A percentile compares a stretch with the other conserved stretches of the same genome.
phyloP scores from a whole-genome alignment of 1,140 invertebrate genomes.

The Adoxophyes honmai region DNA sequence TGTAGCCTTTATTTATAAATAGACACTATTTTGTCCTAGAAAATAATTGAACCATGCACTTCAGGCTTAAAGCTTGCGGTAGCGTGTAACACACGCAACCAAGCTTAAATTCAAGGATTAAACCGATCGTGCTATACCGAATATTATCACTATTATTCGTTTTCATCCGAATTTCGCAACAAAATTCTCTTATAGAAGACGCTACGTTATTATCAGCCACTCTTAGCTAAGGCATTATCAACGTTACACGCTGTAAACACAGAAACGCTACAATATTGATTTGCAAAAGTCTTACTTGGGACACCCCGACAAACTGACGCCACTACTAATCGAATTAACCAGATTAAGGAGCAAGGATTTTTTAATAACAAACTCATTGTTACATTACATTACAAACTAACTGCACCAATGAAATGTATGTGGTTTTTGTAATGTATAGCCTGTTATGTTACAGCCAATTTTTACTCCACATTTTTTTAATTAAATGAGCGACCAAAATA shows the following conservation, averaged over 20 bases:
- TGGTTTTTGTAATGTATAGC: no score
- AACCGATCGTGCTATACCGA: not conserved
- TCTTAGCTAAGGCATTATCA: slow-evolving; percentile 6
- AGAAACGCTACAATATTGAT: slow-evolving; percentile 38
- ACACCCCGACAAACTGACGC: slow-evolving; percentile 20
- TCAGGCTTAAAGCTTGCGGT: slow-evolving; percentile 54
- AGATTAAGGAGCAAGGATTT: not conserved
- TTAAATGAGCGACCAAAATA: slow-evolving; percentile 1
- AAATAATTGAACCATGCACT: slow-evolving; percentile 61
- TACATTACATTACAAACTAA: not conserved
- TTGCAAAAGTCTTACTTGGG: slow-evolving; percentile 27
- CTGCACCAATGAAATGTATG: no score
- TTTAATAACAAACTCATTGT: not conserved
- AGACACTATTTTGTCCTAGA: slow-evolving; percentile 65
- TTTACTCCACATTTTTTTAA: not conserved
- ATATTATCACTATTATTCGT: no score
- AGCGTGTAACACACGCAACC: slow-evolving; percentile 53
- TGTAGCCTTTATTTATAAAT: slow-evolving; percentile 66
- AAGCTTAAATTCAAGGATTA: slow-evolving; percentile 40
- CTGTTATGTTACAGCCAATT: no score
- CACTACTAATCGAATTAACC: slow-evolving; percentile 17
- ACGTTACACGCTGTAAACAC: slow-evolving; percentile 20
- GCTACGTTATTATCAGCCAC: no score
- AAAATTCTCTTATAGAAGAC: no score
- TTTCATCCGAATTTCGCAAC: not conserved